These are phyloP conservation scores for Neuroscelio doddi DNA, from an alignment of 2,888 invertebrate species.

Conservation along the genomic window DNA sequence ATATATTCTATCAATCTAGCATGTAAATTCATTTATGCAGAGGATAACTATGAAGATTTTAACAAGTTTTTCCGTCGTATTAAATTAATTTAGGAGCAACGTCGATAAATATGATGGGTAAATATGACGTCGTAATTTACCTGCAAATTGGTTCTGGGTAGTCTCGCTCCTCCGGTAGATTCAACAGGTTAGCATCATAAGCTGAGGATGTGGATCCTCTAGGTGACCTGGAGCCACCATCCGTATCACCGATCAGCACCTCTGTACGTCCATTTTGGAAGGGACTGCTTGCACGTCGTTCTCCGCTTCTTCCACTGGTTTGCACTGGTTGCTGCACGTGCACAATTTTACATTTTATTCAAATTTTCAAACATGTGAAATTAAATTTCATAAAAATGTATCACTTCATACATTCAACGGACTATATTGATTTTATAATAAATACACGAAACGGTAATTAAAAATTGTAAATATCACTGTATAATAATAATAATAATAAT, in stretches of 20 bases:
- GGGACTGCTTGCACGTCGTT: slow-evolving; percentile 74
- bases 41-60: too few species aligned
- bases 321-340: slow-evolving; percentile 54
- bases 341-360: slow-evolving; percentile 4
- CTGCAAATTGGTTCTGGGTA: slow-evolving; percentile 67
- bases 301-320: slow-evolving; percentile 69
- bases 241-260: slow-evolving; percentile 79
- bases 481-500: too few species aligned
- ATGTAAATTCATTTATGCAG: too few species aligned
- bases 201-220: slow-evolving; percentile 69
- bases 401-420: too few species aligned
- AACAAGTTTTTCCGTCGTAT: slow-evolving; percentile 2
- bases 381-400: too few species aligned
- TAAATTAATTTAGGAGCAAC: slow-evolving; percentile 2
- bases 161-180: slow-evolving; percentile 60
- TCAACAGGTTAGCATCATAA: slow-evolving; percentile 64
- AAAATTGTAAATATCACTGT: too few species aligned
- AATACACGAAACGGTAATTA: too few species aligned
- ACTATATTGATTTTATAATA: too few species aligned
- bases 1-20: too few species aligned
- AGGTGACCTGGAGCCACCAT: slow-evolving; percentile 70
- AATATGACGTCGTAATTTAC: slow-evolving; percentile 47
- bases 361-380: too few species aligned
- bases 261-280: slow-evolving; percentile 84
- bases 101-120: slow-evolving; percentile 17